Evolutionary conservation across 2,113 vertebrate genomes (phyloP).

Genomic region (chimpanzee (Pan troglodytes)): DNA sequence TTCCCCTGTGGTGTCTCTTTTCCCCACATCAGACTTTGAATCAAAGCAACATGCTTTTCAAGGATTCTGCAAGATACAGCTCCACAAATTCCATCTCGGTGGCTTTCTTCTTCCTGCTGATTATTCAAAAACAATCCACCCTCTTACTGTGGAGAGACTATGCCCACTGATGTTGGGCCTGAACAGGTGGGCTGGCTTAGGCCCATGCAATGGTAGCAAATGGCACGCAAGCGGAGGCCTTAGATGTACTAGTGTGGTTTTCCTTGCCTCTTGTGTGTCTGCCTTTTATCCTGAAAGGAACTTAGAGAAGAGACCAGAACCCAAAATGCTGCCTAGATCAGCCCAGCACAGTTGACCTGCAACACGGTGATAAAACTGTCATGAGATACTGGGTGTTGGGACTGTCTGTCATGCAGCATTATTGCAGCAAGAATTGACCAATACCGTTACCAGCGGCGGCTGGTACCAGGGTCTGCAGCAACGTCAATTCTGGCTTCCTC

Average conservation of each 20-base stretch:
- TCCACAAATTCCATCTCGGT: background rate
- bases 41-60: background rate
- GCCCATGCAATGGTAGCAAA: background rate
- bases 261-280: background rate
- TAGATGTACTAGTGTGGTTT: rapidly evolving
- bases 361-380: rapidly evolving
- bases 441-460: background rate
- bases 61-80: background rate
- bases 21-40: background rate
- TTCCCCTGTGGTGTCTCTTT: background rate
- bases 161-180: rapidly evolving
- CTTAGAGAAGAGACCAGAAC: background rate
- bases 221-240: background rate
- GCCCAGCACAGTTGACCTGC: background rate
- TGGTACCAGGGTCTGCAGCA: too few species aligned
- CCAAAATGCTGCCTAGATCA: background rate
- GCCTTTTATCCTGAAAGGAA: background rate
- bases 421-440: too few species aligned
- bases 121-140: rapidly evolving
- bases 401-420: background rate
- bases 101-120: background rate
- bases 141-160: too few species aligned
- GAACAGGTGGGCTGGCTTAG: background rate
- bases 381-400: background rate
- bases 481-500: too few species aligned